Conservation (phyloP, 1,140 invertebrate species). For the Agrilus planipennis region DNA sequence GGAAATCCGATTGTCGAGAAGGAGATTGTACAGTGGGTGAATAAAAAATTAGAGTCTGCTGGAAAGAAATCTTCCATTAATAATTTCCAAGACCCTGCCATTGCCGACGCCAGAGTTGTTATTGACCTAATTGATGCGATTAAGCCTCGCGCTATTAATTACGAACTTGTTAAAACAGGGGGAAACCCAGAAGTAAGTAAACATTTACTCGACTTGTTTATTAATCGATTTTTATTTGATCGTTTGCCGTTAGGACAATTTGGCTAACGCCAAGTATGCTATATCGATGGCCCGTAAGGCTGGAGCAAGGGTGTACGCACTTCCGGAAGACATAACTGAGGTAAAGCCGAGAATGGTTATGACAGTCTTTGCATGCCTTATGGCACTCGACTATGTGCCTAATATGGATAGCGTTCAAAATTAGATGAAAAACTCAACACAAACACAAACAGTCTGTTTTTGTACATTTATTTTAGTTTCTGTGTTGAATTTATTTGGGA, state of each 20-base stretch:
- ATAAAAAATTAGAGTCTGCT: constrained; percentile 72
- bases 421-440: too few relatives aligned
- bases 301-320: constrained; percentile 92
- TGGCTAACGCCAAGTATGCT: constrained; percentile 97
- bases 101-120: constrained; percentile 79
- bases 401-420: constrained; percentile 57
- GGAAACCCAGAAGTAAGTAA: constrained; percentile 63
- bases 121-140: constrained; percentile 95
- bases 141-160: constrained; percentile 91
- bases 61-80: constrained; percentile 70
- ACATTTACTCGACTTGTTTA: constrained; percentile 10
- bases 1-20: constrained; percentile 85
- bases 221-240: not conserved
- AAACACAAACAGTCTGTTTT: too few relatives aligned
- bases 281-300: constrained; percentile 96
- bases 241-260: constrained; percentile 60
- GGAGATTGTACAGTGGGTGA: constrained; percentile 95
- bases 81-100: constrained; percentile 78
- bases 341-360: constrained; percentile 98
- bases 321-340: constrained; percentile 99
- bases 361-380: constrained; percentile 98
- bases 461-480: too few relatives aligned
- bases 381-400: constrained; percentile 91
- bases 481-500: too few relatives aligned
- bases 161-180: constrained; percentile 73